Conservation (phyloP, 2,113 vertebrate genomes). For the Thamnaconus septentrionalis region DNA sequence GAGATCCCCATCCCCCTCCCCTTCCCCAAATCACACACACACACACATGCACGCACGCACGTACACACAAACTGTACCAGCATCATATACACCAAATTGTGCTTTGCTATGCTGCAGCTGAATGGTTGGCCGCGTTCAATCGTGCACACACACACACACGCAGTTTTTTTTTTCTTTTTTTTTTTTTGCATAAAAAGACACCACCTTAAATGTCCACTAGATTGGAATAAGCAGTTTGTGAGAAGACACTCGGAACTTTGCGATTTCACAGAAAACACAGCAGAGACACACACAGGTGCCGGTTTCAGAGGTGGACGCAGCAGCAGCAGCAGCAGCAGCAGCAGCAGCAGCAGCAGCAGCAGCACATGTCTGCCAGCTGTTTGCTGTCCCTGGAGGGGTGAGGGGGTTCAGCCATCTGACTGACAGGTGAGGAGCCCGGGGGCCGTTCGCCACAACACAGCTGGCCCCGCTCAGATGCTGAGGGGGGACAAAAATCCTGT, state of each 20-base stretch:
- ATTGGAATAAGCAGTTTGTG: no score
- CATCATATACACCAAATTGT: no score
- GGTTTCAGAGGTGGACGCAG: conserved; percentile 39
- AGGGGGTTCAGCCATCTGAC: conserved; percentile 53
- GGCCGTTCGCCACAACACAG: conserved; percentile 67
- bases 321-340: no score
- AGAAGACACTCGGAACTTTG: background rate
- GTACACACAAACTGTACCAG: conserved; percentile 20
- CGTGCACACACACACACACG: no score
- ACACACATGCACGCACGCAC: conserved; percentile 10
- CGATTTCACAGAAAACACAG: conserved; percentile 1
- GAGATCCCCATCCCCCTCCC: background rate
- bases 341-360: conserved; percentile 20
- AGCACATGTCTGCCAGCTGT: conserved; percentile 74
- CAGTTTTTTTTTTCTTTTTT: no score
- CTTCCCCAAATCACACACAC: background rate
- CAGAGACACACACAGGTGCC: conserved; percentile 46
- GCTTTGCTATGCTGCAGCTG: no score
- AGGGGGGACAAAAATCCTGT: conserved; percentile 52
- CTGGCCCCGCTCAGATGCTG: conserved; percentile 67
- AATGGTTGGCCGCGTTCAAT: no score
- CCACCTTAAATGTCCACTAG: no score
- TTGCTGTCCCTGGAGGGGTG: conserved; percentile 57
- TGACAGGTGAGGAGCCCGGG: conserved; percentile 69
- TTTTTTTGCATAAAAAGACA: no score